phyloP scores from a whole-genome alignment of 92 coral and sea anemone species.

The Virgularia gustaviana region DNA sequence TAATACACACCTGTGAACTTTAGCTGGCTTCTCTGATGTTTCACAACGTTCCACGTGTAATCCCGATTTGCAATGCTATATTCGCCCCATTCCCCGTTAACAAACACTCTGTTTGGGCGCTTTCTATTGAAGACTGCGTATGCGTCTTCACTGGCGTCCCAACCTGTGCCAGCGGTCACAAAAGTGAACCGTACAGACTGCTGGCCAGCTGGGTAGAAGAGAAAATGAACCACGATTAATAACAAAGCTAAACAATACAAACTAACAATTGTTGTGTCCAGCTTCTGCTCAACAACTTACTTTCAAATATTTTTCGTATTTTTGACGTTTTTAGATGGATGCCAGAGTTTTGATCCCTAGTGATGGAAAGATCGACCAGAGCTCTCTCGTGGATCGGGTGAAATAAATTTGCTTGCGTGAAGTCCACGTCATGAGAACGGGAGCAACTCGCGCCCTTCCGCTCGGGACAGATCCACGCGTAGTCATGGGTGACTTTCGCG shows the following conservation, averaged over 20 bases:
- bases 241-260: background rate
- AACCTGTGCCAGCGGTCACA: conserved; percentile 40
- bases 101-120: conserved; percentile 38
- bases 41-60: conserved; percentile 54
- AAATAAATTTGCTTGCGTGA: conserved; percentile 45
- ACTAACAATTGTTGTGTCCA: too few relatives aligned
- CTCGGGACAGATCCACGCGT: conserved; percentile 57
- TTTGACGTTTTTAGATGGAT: conserved; percentile 44
- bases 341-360: conserved; percentile 49
- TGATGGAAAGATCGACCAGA: conserved; percentile 40
- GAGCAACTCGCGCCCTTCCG: conserved; percentile 41
- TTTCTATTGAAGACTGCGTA: conserved; percentile 53
- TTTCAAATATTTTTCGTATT: conserved; percentile 45
- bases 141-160: conserved; percentile 56
- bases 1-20: conserved; percentile 47
- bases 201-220: conserved; percentile 30
- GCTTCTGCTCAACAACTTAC: background rate
- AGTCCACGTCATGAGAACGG: conserved; percentile 38
- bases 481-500: conserved; percentile 53
- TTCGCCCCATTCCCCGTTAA: conserved; percentile 46
- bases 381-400: conserved; percentile 50
- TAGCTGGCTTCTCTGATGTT: conserved; percentile 23
- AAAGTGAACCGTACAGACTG: conserved; percentile 55
- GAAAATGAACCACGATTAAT: background rate
- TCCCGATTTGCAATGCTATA: conserved; percentile 34